Conservation (phyloP, 2,888 invertebrate genomes). For the Pomacea canaliculata region DNA sequence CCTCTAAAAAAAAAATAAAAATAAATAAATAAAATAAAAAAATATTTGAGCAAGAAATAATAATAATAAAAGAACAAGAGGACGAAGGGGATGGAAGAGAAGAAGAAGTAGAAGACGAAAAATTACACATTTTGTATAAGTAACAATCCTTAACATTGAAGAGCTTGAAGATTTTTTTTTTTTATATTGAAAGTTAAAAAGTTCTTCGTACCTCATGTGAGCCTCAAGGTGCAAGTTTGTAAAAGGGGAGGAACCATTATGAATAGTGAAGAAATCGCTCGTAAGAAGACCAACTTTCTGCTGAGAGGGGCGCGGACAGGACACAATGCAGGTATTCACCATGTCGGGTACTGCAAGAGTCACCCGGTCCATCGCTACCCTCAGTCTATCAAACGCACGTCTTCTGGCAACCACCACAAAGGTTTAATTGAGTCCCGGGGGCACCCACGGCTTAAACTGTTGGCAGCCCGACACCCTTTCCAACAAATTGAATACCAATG, state of each 20-base stretch:
- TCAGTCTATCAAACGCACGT: not conserved
- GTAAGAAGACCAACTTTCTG: no score
- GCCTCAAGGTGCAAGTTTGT: no score
- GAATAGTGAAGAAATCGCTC: no score
- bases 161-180: no score
- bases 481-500: conserved; percentile 2
- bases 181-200: no score
- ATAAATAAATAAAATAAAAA: not conserved
- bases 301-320: no score
- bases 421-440: not conserved
- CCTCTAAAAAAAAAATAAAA: no score
- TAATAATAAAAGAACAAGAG: not conserved
- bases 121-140: not conserved
- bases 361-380: not conserved
- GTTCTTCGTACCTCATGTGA: no score
- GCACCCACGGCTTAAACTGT: not conserved
- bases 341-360: no score
- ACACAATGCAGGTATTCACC: no score
- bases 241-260: no score
- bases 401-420: not conserved
- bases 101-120: not conserved
- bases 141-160: not conserved
- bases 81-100: not conserved
- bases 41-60: not conserved
- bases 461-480: not conserved